phyloP scores from a whole-genome alignment of 37 sponge, comb jelly and placozoan species.

The Crambe crambe region DNA sequence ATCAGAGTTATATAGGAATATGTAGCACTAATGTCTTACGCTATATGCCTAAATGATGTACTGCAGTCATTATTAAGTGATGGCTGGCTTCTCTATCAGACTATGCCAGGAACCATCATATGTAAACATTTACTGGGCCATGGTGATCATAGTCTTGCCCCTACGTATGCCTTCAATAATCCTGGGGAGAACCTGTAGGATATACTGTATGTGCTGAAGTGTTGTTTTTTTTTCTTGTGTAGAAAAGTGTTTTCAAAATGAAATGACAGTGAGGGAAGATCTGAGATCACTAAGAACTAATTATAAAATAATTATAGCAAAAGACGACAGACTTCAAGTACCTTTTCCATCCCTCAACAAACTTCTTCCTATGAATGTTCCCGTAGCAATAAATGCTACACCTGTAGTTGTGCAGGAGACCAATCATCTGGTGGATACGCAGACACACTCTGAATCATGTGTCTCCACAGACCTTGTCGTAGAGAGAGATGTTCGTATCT shows the following conservation, averaged over 20 bases:
- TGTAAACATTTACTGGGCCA: too few relatives aligned
- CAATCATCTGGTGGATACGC: background rate
- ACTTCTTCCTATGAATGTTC: background rate
- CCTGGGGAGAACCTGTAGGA: background rate
- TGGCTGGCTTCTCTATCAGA: too few relatives aligned
- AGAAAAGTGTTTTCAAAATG: constrained; percentile 41
- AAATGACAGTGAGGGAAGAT: background rate
- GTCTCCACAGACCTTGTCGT: background rate
- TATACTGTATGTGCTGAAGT: background rate
- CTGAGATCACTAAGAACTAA: constrained; percentile 1
- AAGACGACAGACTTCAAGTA: constrained; percentile 22
- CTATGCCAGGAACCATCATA: too few relatives aligned
- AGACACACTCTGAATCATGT: background rate
- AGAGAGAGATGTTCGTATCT: too few relatives aligned
- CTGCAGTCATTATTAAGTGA: too few relatives aligned
- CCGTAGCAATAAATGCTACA: background rate
- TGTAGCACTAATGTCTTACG: too few relatives aligned
- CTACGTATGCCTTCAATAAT: too few relatives aligned
- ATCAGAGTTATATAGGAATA: too few relatives aligned
- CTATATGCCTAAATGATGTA: too few relatives aligned
- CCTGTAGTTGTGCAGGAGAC: background rate
- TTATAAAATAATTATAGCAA: background rate
- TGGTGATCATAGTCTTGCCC: too few relatives aligned
- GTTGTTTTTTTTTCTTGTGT: background rate
- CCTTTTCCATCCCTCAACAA: constrained; percentile 57